Base-by-base conservation (phyloP, 1,140 invertebrate species). In the Portunus trituberculatus region DNA sequence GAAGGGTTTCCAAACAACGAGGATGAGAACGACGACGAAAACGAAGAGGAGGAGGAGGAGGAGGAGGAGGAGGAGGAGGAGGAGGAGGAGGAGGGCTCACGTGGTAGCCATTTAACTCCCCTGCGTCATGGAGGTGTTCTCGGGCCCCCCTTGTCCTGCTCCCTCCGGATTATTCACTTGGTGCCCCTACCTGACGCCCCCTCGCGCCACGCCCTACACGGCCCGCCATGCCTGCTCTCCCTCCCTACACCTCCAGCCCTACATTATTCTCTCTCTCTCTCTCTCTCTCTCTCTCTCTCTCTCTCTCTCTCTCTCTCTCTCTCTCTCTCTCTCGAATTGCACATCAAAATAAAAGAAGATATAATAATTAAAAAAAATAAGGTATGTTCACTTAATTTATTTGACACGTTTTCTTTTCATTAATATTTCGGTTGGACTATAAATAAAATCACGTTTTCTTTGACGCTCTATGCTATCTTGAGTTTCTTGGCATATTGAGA, bases 201-300 rank as follows among this genome's bases (percentile, higher is more conserved):
- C 67, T n/a, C 67, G 25, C 25, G 25, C 67, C 67, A 76, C 67
- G 67, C 67, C 67, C 67, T 76, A 76, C 67, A 76, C 67, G 67
- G 20, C 67, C 59, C 67, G n/a, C n/a, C 67, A 76, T 2, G n/a
- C 67, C 67, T n/a, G 67, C 67, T 76, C 25, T 7, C 67, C 67
- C 67, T 76, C 20, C 67, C 20, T 76, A 76, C 67, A 76, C 67
- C 16, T n/a, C 67, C 67, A n/a, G 12, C n/a, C 67, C 25, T 76
- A 76, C 67, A 76, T 76, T 76, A 76, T 76, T 76, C 67, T 76
- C 67, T 76, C 67, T 76, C 67, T 76, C 67, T 76, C 67, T 76
- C 67, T 76, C 67, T 76, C 67, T 76, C 67, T 76, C 67, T 76
- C 67, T 76, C 67, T 76, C 67, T 76, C 67, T 76, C 67, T 76